Conservation (phyloP, 2,888 invertebrate species). For the Dasypogon diadema region DNA sequence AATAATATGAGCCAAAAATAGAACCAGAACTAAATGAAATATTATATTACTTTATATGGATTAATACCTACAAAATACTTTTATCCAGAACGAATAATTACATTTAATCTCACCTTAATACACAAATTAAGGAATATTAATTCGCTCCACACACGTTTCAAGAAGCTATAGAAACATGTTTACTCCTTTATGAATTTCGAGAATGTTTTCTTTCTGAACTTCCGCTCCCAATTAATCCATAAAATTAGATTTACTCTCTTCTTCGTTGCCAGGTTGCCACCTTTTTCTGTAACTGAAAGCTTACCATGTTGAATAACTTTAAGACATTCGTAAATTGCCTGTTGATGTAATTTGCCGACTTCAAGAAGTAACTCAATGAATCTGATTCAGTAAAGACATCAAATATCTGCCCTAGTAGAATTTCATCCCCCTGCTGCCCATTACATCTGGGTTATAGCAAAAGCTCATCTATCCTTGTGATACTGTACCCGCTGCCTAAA, state of each 20-base stretch:
- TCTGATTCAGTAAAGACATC: constrained; percentile 8
- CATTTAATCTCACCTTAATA: too few relatives aligned
- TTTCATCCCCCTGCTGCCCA: too few relatives aligned
- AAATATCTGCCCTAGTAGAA: neutral
- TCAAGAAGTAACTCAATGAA: constrained; percentile 24
- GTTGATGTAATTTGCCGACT: constrained; percentile 46
- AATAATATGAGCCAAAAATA: too few relatives aligned
- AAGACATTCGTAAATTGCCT: constrained; percentile 31
- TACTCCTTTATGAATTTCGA: constrained; percentile 10
- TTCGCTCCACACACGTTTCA: neutral
- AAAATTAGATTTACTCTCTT: constrained; percentile 20
- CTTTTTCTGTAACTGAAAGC: neutral
- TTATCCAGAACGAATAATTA: too few relatives aligned
- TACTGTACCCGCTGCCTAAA: neutral
- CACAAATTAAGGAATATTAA: neutral
- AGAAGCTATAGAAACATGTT: constrained; percentile 2
- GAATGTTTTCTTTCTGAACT: neutral
- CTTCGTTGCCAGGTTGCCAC: neutral
- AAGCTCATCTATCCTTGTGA: constrained; percentile 4
- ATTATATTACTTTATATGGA: too few relatives aligned
- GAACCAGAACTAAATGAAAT: too few relatives aligned
- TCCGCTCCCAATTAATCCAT: constrained; percentile 5
- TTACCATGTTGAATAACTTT: constrained; percentile 1
- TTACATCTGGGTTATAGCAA: neutral
- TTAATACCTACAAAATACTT: too few relatives aligned